Evolutionary conservation across 2,888 invertebrate species (phyloP).

Genomic region (Byasa hedistus): DNA sequence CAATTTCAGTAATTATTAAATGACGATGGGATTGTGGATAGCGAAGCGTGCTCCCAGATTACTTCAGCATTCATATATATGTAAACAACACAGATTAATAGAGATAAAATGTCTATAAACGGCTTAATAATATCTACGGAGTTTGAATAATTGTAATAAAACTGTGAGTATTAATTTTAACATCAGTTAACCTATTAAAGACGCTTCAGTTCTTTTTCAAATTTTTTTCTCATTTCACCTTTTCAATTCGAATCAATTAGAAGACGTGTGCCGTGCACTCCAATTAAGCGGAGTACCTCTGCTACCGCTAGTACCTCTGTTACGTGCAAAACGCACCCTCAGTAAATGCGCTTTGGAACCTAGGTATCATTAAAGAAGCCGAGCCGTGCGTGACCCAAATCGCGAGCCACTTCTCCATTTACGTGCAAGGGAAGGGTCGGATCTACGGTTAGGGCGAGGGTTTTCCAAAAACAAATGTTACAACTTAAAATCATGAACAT

Average conservation of each 20-base stretch:
- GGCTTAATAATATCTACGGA: no score
- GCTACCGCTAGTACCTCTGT: slow-evolving; percentile 5
- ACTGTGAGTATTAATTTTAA: no score
- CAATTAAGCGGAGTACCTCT: slow-evolving; percentile 13
- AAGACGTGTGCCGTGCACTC: not conserved
- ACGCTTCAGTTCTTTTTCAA: no score
- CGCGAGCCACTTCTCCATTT: slow-evolving; percentile 12
- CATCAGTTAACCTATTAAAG: no score
- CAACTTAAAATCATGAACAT: not conserved
- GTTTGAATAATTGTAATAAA: no score
- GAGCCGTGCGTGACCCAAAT: slow-evolving; percentile 24
- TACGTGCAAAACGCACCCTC: slow-evolving; percentile 12
- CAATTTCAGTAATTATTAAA: no score
- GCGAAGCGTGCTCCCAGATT: no score
- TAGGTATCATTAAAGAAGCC: slow-evolving; percentile 20
- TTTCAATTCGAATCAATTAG: slow-evolving; percentile 4
- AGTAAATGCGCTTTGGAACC: slow-evolving; percentile 15
- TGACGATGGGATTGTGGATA: no score
- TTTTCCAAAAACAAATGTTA: not conserved
- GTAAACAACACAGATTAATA: no score
- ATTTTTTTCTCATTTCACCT: no score
- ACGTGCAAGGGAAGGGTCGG: slow-evolving; percentile 1
- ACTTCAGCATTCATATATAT: no score
- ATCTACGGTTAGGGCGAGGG: not conserved
- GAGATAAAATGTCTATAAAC: no score